Percentiles rank a stretch among this genome's conserved stretches.
Conservation (phyloP, 2,888 invertebrate genomes). For the Tupiocoris notatus region DNA sequence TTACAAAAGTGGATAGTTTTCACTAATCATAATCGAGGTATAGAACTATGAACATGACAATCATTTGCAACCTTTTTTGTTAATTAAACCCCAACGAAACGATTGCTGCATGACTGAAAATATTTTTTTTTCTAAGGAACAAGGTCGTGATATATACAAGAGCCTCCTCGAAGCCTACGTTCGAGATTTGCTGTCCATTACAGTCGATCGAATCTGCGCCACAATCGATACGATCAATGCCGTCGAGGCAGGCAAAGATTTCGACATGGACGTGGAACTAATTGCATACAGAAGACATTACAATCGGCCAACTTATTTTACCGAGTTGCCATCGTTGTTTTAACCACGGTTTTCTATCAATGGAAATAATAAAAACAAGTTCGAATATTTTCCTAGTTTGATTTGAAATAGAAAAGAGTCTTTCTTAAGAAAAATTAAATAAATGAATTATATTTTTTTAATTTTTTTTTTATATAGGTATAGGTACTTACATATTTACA, state of each 20-base stretch:
- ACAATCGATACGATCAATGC: slow-evolving; percentile 29
- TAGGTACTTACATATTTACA: no score
- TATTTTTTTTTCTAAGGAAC: background rate
- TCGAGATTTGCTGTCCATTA: slow-evolving; percentile 11
- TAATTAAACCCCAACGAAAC: background rate
- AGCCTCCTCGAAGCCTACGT: slow-evolving; percentile 28
- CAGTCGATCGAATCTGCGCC: slow-evolving; percentile 24
- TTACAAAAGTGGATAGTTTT: no score
- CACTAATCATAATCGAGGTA: no score
- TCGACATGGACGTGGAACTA: slow-evolving; percentile 14
- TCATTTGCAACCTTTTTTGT: no score
- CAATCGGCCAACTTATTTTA: slow-evolving; percentile 2
- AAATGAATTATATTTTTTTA: no score
- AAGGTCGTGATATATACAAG: slow-evolving; percentile 4
- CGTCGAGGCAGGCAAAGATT: slow-evolving; percentile 32
- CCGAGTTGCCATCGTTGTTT: slow-evolving; percentile 14
- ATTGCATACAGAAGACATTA: slow-evolving; percentile 33
- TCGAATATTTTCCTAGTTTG: no score
- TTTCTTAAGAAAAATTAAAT: no score
- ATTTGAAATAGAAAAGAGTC: no score
- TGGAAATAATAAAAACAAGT: no score
- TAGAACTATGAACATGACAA: no score
- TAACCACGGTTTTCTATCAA: no score
- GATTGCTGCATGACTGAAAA: background rate
- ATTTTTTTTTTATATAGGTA: no score